Conservation (phyloP, 2,797 vertebrate genomes). For the Carapus acus region DNA sequence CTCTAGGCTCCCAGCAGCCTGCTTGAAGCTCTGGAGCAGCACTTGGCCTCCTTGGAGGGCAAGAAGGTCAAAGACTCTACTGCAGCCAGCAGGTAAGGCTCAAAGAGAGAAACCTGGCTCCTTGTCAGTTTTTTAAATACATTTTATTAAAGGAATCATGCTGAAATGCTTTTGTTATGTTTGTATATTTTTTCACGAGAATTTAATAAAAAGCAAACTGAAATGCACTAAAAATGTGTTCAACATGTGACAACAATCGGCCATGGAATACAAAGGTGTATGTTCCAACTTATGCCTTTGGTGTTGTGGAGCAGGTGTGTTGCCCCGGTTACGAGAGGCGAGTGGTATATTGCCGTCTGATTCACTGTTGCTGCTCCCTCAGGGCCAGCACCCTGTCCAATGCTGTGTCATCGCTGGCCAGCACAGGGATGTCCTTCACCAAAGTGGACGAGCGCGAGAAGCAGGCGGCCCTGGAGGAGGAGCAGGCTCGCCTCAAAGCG, state of each 20-base stretch:
- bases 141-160: too few relatives aligned
- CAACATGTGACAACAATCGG: too few relatives aligned
- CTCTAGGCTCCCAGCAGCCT: conserved; percentile 96
- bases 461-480: conserved; percentile 96
- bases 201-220: too few relatives aligned
- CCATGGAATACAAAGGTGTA: too few relatives aligned
- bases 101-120: too few relatives aligned
- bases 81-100: conserved; percentile 89
- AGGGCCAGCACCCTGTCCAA: conserved; percentile 98
- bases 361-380: conserved; percentile 18
- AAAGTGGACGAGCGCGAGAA: conserved; percentile 99
- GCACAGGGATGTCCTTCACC: conserved; percentile 95
- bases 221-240: too few relatives aligned
- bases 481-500: conserved; percentile 95
- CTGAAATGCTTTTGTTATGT: too few relatives aligned
- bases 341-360: neutral
- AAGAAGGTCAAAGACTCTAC: conserved; percentile 99
- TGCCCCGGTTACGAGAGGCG: neutral
- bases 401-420: conserved; percentile 94
- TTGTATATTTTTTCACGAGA: too few relatives aligned
- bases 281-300: neutral
- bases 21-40: conserved; percentile 97
- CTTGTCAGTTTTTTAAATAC: too few relatives aligned
- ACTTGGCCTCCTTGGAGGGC: conserved; percentile 97
- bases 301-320: neutral